These are phyloP conservation scores for Hippopotamyrus pictus DNA, from an alignment of 2,797 vertebrate genomes.

Conservation along the genomic window DNA sequence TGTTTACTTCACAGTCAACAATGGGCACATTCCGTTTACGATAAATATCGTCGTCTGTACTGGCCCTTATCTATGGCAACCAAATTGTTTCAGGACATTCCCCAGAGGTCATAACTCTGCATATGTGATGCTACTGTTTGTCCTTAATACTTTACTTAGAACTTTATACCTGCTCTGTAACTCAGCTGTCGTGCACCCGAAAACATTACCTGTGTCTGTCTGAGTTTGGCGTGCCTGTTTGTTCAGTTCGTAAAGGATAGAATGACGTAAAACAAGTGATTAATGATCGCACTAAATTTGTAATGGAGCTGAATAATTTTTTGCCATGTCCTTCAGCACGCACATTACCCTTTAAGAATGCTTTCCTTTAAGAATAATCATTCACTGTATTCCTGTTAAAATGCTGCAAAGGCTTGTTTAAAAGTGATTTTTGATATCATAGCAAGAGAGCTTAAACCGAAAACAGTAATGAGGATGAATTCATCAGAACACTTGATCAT, in stretches of 20 bases:
- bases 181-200: not conserved
- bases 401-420: not conserved
- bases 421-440: not conserved
- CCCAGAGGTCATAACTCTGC: not conserved
- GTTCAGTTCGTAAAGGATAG: not conserved
- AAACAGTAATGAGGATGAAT: not conserved
- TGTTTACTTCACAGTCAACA: constrained; percentile 1
- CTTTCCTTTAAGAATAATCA: not conserved
- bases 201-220: not conserved
- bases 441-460: not conserved
- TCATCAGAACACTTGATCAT: not conserved
- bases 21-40: not conserved
- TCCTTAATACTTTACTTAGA: not conserved
- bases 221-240: not conserved
- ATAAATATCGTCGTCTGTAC: not conserved
- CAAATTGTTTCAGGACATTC: not conserved
- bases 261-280: not conserved
- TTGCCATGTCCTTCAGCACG: not conserved
- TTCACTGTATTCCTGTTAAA: not conserved
- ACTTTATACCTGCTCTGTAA: not conserved
- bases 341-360: not conserved
- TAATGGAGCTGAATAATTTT: not conserved
- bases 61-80: not conserved
- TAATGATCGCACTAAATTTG: not conserved
- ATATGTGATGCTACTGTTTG: not conserved